Percentiles rank a stretch among this genome's conserved stretches.
These are phyloP conservation scores for Leucophora obtusa DNA, from an alignment of 2,888 invertebrate species.

Conservation along the genomic window DNA sequence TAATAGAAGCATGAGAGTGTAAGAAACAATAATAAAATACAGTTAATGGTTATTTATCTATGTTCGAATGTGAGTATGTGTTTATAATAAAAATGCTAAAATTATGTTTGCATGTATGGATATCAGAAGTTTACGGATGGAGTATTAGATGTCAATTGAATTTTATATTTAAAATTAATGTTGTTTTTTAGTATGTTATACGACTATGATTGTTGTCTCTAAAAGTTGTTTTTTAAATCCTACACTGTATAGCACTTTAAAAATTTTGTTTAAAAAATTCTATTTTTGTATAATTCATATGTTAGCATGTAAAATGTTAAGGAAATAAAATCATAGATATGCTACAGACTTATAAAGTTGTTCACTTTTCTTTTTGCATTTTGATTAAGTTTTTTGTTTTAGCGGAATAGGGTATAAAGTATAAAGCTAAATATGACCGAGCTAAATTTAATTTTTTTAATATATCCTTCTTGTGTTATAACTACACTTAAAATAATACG, in stretches of 20 bases:
- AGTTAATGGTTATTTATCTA: conserved; percentile 35
- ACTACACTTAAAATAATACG: too few species aligned
- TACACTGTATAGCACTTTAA: too few species aligned
- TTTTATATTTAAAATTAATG: conserved; percentile 15
- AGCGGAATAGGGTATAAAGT: background rate
- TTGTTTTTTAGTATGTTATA: background rate
- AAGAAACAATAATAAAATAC: background rate
- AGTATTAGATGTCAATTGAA: conserved; percentile 29
- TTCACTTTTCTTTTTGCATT: too few species aligned
- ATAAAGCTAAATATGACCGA: background rate
- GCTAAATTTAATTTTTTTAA: background rate
- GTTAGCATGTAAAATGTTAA: too few species aligned
- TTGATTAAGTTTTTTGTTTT: too few species aligned
- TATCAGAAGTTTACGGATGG: background rate
- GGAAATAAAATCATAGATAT: too few species aligned
- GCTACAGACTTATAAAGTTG: too few species aligned
- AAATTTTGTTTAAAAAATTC: too few species aligned
- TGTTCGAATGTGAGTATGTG: background rate
- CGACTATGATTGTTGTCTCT: too few species aligned
- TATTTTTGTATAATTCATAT: too few species aligned
- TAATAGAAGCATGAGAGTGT: background rate
- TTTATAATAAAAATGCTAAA: background rate
- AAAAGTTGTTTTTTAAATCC: too few species aligned
- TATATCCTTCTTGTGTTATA: conserved; percentile 15
- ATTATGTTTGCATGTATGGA: conserved; percentile 1